A percentile compares a stretch with the other conserved stretches of the same genome.
Evolutionary conservation across 2,888 invertebrate species (phyloP).

Genomic region (Leptarthrus brevirostris): DNA sequence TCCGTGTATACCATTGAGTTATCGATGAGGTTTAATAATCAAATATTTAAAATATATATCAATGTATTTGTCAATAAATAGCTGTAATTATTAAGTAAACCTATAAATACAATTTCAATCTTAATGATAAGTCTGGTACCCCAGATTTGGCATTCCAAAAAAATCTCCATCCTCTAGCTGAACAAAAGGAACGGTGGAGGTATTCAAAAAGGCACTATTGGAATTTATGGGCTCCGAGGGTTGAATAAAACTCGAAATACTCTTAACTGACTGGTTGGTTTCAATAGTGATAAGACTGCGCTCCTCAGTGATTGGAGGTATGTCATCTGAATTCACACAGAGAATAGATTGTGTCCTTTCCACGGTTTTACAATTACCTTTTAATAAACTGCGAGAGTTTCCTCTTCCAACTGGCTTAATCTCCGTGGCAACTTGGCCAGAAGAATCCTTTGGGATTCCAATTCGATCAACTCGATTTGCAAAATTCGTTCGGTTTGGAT

Average conservation of each 20-base stretch:
- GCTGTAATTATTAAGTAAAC: not conserved
- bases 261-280: not conserved
- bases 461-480: constrained; percentile 49
- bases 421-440: constrained; percentile 15
- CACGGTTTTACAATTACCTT: not conserved
- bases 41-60: too few relatives aligned
- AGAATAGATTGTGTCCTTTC: not conserved
- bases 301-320: not conserved
- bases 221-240: not conserved
- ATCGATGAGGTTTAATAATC: too few relatives aligned
- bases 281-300: not conserved
- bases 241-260: constrained; percentile 13
- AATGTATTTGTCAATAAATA: too few relatives aligned
- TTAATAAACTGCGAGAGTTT: not conserved
- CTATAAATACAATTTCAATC: not conserved
- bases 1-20: too few relatives aligned
- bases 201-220: constrained; percentile 27
- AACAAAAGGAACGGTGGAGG: constrained; percentile 5
- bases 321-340: not conserved
- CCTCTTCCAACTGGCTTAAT: constrained; percentile 51
- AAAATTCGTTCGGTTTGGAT: constrained; percentile 50
- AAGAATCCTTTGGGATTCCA: constrained; percentile 28
- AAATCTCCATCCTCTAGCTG: constrained; percentile 32
- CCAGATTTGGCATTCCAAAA: constrained; percentile 21
- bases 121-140: constrained; percentile 11